A percentile compares a stretch with the other conserved stretches of the same genome.
Evolutionary conservation across 2,797 vertebrate genomes (phyloP).

Genomic region (Gobio occitaniae): DNA sequence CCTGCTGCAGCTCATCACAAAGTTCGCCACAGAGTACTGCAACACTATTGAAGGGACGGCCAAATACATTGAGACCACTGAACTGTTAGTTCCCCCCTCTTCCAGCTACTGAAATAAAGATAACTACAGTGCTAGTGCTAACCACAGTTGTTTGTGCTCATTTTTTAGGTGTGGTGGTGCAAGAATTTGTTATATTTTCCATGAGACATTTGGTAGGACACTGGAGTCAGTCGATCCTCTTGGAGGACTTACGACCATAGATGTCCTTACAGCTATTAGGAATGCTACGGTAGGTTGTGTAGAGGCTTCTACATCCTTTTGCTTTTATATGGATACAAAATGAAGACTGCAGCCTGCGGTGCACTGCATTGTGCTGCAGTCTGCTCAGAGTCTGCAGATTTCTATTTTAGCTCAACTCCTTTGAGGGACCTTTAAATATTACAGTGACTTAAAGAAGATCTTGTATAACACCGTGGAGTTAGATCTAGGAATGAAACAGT

Average conservation of each 20-base stretch:
- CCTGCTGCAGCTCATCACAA: conserved; percentile 97
- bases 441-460: background rate
- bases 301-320: background rate
- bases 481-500: background rate
- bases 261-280: conserved; percentile 97
- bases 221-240: conserved; percentile 97
- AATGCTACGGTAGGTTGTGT: conserved; percentile 90
- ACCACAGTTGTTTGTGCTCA: background rate
- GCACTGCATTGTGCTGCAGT: background rate
- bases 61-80: conserved; percentile 98
- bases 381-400: background rate
- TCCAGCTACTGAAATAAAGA: background rate
- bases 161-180: conserved; percentile 93
- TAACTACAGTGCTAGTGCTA: background rate
- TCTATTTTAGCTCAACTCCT: conserved; percentile 10
- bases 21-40: conserved; percentile 98
- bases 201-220: conserved; percentile 97
- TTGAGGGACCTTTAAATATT: conserved; percentile 7
- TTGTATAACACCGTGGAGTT: background rate
- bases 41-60: conserved; percentile 99
- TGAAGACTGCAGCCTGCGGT: background rate
- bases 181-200: conserved; percentile 98
- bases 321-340: background rate
- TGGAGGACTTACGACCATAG: conserved; percentile 96
- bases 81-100: conserved; percentile 85